A percentile compares a stretch with the other conserved stretches of the same genome.
Conservation (phyloP, 1,140 invertebrate species). For the Drosophila busckii region DNA sequence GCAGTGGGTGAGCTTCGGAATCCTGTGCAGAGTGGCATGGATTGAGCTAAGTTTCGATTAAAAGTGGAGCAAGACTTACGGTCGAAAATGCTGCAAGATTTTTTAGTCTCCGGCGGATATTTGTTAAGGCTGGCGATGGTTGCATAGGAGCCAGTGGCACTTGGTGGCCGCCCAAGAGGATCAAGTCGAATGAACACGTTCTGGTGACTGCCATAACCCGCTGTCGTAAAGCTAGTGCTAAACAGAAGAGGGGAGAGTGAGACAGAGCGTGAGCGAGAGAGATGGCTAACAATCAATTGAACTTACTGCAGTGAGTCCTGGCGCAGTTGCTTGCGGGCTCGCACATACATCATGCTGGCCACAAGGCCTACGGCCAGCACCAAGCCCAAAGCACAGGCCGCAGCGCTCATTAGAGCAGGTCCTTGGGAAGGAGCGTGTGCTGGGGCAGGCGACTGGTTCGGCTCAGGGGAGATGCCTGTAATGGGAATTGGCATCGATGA, state of each 20-base stretch:
- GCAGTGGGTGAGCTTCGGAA: conserved; percentile 81
- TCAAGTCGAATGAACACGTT: conserved; percentile 86
- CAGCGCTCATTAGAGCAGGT: conserved; percentile 80
- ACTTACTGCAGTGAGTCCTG: conserved; percentile 88
- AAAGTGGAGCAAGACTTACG: conserved; percentile 45
- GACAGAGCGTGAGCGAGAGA: background rate
- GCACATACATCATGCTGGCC: conserved; percentile 88
- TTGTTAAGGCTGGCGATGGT: conserved; percentile 89
- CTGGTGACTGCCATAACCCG: conserved; percentile 85
- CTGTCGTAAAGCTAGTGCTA: conserved; percentile 84
- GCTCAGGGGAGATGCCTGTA: conserved; percentile 71
- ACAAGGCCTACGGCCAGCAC: conserved; percentile 85
- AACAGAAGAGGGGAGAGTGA: conserved; percentile 5
- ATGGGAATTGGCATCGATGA: conserved; percentile 3
- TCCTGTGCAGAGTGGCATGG: conserved; percentile 33
- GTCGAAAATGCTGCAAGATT: conserved; percentile 77
- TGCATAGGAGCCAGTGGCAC: conserved; percentile 88
- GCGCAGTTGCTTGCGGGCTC: conserved; percentile 86
- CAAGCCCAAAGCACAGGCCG: conserved; percentile 89
- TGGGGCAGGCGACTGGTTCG: conserved; percentile 74
- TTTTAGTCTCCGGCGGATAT: conserved; percentile 80
- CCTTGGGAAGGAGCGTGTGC: conserved; percentile 75
- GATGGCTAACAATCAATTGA: background rate
- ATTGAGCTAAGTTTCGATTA: conserved; percentile 17
- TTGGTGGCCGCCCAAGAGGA: conserved; percentile 83